Percentiles rank a stretch among this genome's conserved stretches.
Conservation (phyloP, 2,888 invertebrate genomes). For the Carabus problematicus region DNA sequence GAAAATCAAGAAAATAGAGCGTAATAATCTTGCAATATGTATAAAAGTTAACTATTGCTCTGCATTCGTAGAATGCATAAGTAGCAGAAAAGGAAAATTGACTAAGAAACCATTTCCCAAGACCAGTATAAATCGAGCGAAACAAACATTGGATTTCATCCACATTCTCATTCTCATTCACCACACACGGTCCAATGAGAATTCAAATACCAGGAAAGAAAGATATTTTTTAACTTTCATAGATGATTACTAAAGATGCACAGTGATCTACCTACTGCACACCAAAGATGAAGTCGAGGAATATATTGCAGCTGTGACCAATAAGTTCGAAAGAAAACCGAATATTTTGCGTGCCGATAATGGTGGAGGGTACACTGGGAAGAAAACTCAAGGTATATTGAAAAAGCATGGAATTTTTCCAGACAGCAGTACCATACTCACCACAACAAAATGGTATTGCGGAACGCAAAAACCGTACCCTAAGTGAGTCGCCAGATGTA, state of each 20-base stretch:
- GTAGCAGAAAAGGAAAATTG: conserved; percentile 48
- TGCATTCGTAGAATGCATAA: conserved; percentile 41
- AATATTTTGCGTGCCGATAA: conserved; percentile 45
- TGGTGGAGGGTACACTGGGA: conserved; percentile 48
- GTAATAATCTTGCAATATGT: conserved; percentile 28
- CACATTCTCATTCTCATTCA: conserved; percentile 50
- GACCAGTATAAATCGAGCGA: conserved; percentile 40
- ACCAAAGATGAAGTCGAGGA: conserved; percentile 48
- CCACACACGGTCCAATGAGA: conserved; percentile 51
- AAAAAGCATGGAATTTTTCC: conserved; percentile 47
- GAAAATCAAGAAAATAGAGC: conserved; percentile 4
- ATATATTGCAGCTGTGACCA: conserved; percentile 20
- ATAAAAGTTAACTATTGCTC: conserved; percentile 43
- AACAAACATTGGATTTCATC: conserved; percentile 46
- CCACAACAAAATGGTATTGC: conserved; percentile 49
- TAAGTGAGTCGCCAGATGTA: conserved; percentile 13
- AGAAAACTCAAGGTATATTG: conserved; percentile 42
- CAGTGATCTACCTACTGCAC: conserved; percentile 46
- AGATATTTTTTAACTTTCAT: conserved; percentile 50
- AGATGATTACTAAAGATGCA: conserved; percentile 51
- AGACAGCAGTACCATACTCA: conserved; percentile 45
- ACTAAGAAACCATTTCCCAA: conserved; percentile 48
- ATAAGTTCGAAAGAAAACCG: conserved; percentile 3
- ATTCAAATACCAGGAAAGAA: conserved; percentile 46
- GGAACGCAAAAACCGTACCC: conserved; percentile 13